Evolutionary conservation across 1,140 invertebrate species (phyloP).

Genomic region (Palaemon carinicauda): DNA sequence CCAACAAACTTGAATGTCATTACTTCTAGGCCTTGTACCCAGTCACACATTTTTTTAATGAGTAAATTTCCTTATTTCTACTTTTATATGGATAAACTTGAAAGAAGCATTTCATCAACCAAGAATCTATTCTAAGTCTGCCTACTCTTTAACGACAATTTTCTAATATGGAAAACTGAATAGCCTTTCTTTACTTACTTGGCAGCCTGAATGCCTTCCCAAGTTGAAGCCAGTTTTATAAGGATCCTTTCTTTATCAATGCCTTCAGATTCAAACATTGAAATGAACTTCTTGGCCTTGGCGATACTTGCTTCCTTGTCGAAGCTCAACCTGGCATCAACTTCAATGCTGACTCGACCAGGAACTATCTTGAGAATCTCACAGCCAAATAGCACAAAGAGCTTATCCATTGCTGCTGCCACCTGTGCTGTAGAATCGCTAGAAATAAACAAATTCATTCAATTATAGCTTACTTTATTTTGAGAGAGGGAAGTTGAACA

Average conservation of each 20-base stretch:
- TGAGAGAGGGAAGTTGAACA: no score
- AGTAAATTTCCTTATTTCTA: no score
- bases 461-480: no score
- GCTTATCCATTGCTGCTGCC: slow-evolving; percentile 85
- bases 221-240: slow-evolving; percentile 97
- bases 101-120: no score
- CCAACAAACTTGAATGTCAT: no score
- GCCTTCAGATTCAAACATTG: slow-evolving; percentile 88
- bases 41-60: no score
- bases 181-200: no score
- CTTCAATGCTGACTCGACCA: slow-evolving; percentile 97
- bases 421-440: slow-evolving; percentile 68
- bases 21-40: no score
- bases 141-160: no score
- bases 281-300: slow-evolving; percentile 89
- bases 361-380: slow-evolving; percentile 99
- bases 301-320: slow-evolving; percentile 89
- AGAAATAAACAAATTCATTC: slow-evolving; percentile 13
- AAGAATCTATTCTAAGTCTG: no score
- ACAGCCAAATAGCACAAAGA: slow-evolving; percentile 93
- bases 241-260: slow-evolving; percentile 92
- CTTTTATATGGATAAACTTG: no score
- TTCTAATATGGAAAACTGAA: no score
- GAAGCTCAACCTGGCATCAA: slow-evolving; percentile 97
- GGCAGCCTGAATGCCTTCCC: slow-evolving; percentile 99